Evolutionary conservation across 2,888 invertebrate species (phyloP).

Genomic region (Scaptomyza caliginosa): DNA sequence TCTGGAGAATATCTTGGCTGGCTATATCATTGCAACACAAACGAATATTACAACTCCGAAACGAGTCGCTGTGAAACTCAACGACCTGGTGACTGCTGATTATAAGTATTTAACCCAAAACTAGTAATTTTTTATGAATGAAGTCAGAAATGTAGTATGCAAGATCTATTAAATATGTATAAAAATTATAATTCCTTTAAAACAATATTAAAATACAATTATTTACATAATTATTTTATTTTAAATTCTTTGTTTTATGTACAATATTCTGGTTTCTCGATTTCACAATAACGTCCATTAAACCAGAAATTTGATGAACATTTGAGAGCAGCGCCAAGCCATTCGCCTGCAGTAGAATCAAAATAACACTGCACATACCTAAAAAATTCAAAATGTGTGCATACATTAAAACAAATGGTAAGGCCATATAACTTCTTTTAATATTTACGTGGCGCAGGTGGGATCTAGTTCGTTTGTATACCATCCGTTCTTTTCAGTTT

Average conservation of each 20-base stretch:
- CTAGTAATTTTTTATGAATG: neutral
- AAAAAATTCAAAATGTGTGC: neutral
- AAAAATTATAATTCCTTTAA: neutral
- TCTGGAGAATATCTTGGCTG: conserved; percentile 53
- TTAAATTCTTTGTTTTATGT: neutral
- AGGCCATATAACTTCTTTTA: neutral
- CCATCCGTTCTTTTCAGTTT: neutral
- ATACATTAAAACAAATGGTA: no score
- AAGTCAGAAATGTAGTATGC: no score
- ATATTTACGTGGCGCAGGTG: conserved; percentile 27
- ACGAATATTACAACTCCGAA: conserved; percentile 48
- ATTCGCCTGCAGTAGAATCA: neutral
- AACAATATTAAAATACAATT: neutral
- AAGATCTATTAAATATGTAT: no score
- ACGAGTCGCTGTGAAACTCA: conserved; percentile 13
- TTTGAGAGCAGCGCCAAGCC: fast-evolving
- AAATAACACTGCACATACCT: neutral
- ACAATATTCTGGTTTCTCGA: conserved; percentile 8
- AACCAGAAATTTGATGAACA: neutral
- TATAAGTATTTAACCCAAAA: neutral
- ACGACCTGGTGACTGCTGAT: conserved; percentile 38
- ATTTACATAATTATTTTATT: neutral
- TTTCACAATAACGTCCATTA: neutral
- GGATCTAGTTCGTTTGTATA: conserved; percentile 16
- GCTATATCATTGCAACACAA: conserved; percentile 45